phyloP scores from a whole-genome alignment of 2,888 invertebrate genomes.

The Pseudococcus viburni region DNA sequence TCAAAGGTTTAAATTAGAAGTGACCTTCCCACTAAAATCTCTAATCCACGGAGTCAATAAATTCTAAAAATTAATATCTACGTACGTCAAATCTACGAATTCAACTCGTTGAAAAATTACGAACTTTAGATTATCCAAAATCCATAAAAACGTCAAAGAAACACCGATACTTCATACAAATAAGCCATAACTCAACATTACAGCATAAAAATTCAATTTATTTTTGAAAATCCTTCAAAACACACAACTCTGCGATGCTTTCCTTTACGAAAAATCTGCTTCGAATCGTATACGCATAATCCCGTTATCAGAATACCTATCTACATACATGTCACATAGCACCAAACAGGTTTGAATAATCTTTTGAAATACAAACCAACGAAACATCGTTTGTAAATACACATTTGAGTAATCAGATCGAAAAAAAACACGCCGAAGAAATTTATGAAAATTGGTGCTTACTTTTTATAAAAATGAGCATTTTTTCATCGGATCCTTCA shows the following conservation, averaged over 20 bases:
- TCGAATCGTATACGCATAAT: neutral
- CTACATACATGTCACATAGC: conserved; percentile 4
- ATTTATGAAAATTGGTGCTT: neutral
- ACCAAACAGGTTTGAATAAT: conserved; percentile 20
- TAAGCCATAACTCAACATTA: too few relatives aligned
- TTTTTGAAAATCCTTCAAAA: too few relatives aligned
- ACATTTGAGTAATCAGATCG: neutral
- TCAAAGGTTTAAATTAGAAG: too few relatives aligned
- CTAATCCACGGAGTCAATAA: too few relatives aligned
- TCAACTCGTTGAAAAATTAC: too few relatives aligned
- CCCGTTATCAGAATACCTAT: neutral
- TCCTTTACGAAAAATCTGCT: neutral
- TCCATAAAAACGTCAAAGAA: too few relatives aligned
- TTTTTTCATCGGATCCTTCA: neutral
- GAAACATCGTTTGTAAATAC: neutral
- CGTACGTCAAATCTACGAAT: too few relatives aligned
- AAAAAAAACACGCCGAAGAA: neutral
- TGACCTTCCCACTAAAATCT: too few relatives aligned
- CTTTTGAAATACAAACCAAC: neutral
- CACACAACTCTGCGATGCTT: neutral
- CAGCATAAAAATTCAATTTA: too few relatives aligned
- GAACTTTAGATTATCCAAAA: too few relatives aligned
- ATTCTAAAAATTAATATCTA: too few relatives aligned
- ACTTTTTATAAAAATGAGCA: neutral
- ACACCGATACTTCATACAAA: too few relatives aligned